phyloP scores from a whole-genome alignment of 2,888 invertebrate species.

The Drosophila pseudotakahashii region DNA sequence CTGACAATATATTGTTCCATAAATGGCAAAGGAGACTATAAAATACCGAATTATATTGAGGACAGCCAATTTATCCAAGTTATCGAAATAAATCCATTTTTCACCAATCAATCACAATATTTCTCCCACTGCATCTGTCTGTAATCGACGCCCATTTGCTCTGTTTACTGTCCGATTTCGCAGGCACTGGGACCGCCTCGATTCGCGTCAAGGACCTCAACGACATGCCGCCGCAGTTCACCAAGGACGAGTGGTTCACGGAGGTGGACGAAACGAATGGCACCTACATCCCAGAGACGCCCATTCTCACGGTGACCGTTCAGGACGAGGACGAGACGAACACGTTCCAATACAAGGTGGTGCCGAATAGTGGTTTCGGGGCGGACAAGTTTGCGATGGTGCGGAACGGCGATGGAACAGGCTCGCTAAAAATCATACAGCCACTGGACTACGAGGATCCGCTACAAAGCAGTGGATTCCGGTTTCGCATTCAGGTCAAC shows the following conservation, averaged over 20 bases:
- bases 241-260: constrained; percentile 97
- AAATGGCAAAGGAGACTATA: not conserved
- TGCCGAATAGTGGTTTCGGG: constrained; percentile 96
- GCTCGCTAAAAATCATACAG: constrained; percentile 96
- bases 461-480: constrained; percentile 96
- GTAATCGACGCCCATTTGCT: constrained; percentile 17
- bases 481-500: constrained; percentile 96
- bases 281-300: constrained; percentile 94
- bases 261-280: constrained; percentile 98
- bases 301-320: constrained; percentile 96
- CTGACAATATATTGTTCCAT: not conserved
- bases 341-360: constrained; percentile 96
- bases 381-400: constrained; percentile 98
- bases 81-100: not conserved
- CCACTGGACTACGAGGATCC: constrained; percentile 97
- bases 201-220: constrained; percentile 98
- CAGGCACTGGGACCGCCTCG: constrained; percentile 92
- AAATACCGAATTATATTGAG: not conserved
- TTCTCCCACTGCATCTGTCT: constrained; percentile 8
- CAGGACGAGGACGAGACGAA: constrained; percentile 98
- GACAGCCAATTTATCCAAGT: no score
- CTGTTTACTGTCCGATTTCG: constrained; percentile 9
- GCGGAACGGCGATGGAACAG: constrained; percentile 96
- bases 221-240: constrained; percentile 98
- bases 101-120: not conserved